phyloP scores from a whole-genome alignment of 2,797 vertebrate genomes.

The Lepilemur ruficaudatus region DNA sequence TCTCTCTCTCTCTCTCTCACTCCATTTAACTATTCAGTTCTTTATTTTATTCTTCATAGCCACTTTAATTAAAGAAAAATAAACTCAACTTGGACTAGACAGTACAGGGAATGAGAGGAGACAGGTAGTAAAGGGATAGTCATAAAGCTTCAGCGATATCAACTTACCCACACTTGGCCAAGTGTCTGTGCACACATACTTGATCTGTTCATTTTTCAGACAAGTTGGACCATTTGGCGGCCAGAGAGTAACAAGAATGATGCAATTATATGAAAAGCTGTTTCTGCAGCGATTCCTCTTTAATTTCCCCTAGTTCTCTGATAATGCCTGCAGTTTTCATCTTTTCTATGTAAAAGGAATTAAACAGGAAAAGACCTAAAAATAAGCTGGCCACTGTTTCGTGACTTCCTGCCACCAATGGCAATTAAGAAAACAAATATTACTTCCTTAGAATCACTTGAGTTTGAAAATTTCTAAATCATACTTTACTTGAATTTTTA shows the following conservation, averaged over 20 bases:
- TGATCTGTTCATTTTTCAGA: conserved; percentile 6
- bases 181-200: not conserved
- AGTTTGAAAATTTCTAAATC: not conserved
- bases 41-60: not conserved
- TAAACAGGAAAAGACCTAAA: not conserved
- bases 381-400: not conserved
- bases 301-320: not conserved
- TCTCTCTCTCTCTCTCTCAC: not conserved
- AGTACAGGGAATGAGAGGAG: not conserved
- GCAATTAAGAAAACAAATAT: not conserved
- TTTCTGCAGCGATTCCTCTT: not conserved
- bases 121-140: not conserved
- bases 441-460: not conserved
- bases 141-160: conserved; percentile 6
- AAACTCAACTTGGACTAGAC: not conserved
- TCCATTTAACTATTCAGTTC: not conserved
- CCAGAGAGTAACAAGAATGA: not conserved
- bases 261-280: not conserved
- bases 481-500: not conserved
- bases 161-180: not conserved
- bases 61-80: conserved; percentile 22
- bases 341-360: not conserved
- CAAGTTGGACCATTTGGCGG: not conserved
- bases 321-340: not conserved
- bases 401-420: not conserved